A percentile compares a stretch with the other conserved stretches of the same genome.
Evolutionary conservation across 2,113 vertebrate species (phyloP).

Genomic region (Aegypius monachus): DNA sequence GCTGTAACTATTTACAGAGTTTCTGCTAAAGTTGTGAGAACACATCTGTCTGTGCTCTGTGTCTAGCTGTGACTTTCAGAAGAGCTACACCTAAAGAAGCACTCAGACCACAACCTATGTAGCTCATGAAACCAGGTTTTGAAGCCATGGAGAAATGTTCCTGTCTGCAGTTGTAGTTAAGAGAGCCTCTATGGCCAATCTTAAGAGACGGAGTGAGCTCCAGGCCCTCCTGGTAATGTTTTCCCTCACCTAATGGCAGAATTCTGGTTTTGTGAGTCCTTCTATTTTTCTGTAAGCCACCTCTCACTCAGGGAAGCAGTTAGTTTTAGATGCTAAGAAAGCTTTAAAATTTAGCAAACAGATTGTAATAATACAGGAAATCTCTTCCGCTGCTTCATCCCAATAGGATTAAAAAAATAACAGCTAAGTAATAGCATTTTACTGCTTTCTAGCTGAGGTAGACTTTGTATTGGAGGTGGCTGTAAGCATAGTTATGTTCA

Average conservation of each 20-base stretch:
- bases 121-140: neutral
- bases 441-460: neutral
- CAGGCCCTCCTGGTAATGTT: neutral
- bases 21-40: neutral
- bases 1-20: neutral
- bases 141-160: neutral
- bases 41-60: neutral
- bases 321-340: neutral
- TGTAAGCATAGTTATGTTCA: neutral
- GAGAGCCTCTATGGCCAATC: neutral
- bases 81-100: neutral
- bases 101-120: neutral
- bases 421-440: neutral
- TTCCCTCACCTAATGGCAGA: neutral
- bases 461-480: neutral
- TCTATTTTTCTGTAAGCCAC: neutral
- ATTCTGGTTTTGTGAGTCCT: neutral
- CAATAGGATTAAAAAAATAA: neutral
- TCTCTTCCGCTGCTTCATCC: neutral
- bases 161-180: neutral
- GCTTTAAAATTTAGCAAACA: neutral
- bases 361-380: constrained; percentile 11
- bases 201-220: neutral
- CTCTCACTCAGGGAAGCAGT: neutral
- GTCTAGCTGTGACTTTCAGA: neutral